These are phyloP conservation scores for Tenthredo mesomela DNA, from an alignment of 2,888 invertebrate genomes.

Conservation along the genomic window DNA sequence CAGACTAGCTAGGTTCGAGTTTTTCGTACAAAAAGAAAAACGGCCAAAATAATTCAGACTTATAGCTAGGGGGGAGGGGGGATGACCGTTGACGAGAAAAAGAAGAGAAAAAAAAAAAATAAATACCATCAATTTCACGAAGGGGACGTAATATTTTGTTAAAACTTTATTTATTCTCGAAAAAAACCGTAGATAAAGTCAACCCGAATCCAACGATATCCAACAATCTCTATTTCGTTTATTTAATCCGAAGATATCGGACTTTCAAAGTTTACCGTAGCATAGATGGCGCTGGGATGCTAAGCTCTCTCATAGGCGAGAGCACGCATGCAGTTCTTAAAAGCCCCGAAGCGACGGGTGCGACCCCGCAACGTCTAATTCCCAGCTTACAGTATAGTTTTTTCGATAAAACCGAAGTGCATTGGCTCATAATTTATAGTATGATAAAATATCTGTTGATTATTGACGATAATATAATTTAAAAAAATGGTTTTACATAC, in stretches of 20 bases:
- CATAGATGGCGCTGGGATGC: background rate
- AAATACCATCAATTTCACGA: background rate
- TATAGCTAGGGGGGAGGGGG: too few species aligned
- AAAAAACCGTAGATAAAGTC: background rate
- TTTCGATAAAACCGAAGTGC: too few species aligned
- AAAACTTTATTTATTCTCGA: too few species aligned
- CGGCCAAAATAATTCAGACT: background rate
- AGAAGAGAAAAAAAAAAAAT: background rate
- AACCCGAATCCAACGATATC: slow-evolving; percentile 18
- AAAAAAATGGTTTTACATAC: background rate
- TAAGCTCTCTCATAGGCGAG: background rate
- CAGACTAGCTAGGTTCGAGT: background rate
- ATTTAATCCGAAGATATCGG: background rate
- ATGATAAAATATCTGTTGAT: background rate
- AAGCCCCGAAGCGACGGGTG: background rate
- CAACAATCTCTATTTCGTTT: background rate
- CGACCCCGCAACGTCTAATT: background rate
- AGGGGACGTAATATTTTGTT: background rate
- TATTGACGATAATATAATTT: background rate
- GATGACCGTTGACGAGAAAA: background rate
- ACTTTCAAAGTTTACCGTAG: background rate
- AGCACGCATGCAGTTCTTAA: background rate
- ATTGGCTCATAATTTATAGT: background rate
- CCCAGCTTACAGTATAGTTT: background rate
- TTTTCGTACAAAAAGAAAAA: background rate